Evolutionary conservation across 2,113 vertebrate species (phyloP), one percentile per base, ranked within the genome.

Genomic region (Dipodomys ordii): DNA sequence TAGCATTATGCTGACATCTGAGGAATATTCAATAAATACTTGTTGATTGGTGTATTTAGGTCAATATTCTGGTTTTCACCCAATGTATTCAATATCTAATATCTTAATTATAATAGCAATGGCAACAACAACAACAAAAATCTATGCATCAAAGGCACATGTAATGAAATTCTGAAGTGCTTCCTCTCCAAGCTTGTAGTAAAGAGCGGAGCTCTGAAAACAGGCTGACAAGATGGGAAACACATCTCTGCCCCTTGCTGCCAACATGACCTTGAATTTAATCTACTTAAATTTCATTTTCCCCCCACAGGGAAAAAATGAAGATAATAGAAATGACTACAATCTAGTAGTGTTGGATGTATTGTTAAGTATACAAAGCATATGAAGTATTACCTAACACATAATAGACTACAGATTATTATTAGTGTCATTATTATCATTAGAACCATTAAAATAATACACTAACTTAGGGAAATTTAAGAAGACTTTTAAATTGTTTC

Each of bases 1-100:
- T 78, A 87, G 25, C 16, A 93, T 22, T 84, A 95, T 60, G 78
- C n/a, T 93, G 73, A 83, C 22, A 84, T 73, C 49, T 90, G 64
- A 84, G 82, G 93, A 65, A 2, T 79, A 74, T 82, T 85, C 20
- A 87, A 22, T 85, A 87, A 93, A 74, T 79, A 73, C 30, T 82
- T 92, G 25, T 64, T 86, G 68, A 80, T 64, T 77, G 57, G 30
- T 69, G 1, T 79, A 60, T 25, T 86, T 83, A 88, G 46, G 60
- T 49, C 46, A 85, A 20, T 57, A 87, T 53, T 46, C 15, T 94
- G 39, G 44, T 74, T 91, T 87, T 87, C 49, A 91, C 11, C 3
- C 19, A 80, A 39, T 82, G 25, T 77, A 71, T 65, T 92, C 53
- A 87, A 90, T 86, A 83, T 32, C 6, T 72, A 27, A 27, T 72